Conservation (phyloP, 1,140 invertebrate genomes). For the Drosophila parvula region DNA sequence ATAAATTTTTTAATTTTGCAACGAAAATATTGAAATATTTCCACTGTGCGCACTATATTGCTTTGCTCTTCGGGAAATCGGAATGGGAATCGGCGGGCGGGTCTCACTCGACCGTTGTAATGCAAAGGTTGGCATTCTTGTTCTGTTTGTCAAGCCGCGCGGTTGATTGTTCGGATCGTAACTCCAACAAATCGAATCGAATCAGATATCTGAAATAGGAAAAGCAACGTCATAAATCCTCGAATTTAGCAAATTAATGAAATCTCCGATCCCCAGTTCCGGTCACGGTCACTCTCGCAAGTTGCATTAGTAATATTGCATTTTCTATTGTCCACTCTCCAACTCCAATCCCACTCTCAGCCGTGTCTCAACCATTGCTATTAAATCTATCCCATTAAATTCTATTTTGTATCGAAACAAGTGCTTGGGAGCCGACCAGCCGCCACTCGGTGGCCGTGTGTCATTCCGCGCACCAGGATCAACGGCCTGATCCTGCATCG, state of each 20-base stretch:
- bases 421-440: constrained; percentile 64
- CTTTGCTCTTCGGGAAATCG: constrained; percentile 32
- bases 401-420: constrained; percentile 78
- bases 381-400: constrained; percentile 70
- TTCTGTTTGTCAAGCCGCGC: constrained; percentile 79
- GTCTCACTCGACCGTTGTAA: constrained; percentile 69
- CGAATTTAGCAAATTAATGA: constrained; percentile 23
- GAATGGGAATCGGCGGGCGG: constrained; percentile 45
- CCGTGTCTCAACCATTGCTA: constrained; percentile 65
- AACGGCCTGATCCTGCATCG: constrained; percentile 45
- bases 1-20: no score
- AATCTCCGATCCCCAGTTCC: constrained; percentile 31
- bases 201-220: constrained; percentile 13
- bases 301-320: constrained; percentile 82
- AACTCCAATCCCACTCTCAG: constrained; percentile 16
- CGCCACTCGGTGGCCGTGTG: constrained; percentile 46
- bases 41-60: background rate
- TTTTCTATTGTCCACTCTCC: constrained; percentile 58
- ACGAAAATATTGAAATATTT: background rate
- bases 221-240: constrained; percentile 15
- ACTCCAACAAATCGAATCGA: constrained; percentile 27
- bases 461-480: constrained; percentile 49
- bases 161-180: constrained; percentile 69
- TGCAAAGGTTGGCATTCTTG: constrained; percentile 82
- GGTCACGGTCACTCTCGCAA: constrained; percentile 55